These are phyloP conservation scores for Myripristis jacobus DNA, from an alignment of 2,797 vertebrate species.

Conservation along the genomic window DNA sequence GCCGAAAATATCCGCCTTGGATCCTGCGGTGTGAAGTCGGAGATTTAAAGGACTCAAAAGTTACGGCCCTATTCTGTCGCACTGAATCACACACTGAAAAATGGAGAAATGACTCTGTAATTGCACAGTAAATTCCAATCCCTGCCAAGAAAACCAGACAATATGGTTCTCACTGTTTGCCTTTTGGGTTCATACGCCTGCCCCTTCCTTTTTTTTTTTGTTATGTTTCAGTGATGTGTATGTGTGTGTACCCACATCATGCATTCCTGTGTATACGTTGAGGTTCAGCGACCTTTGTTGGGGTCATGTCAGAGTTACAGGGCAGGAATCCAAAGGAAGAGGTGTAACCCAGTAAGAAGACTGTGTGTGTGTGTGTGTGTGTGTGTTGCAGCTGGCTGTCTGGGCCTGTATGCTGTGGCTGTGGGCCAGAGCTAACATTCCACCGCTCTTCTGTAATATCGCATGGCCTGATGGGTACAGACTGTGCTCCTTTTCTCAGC, in stretches of 20 bases:
- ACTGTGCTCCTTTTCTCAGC: slow-evolving; percentile 78
- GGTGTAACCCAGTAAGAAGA: slow-evolving; percentile 52
- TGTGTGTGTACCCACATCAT: slow-evolving; percentile 3
- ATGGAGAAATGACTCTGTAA: too few relatives aligned
- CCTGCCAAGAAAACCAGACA: not conserved
- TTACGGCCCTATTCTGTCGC: not conserved
- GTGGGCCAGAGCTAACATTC: slow-evolving; percentile 82
- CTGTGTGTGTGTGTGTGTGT: slow-evolving; percentile 38
- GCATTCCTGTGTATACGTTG: slow-evolving; percentile 20
- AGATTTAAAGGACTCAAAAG: slow-evolving; percentile 3
- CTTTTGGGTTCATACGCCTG: slow-evolving; percentile 21
- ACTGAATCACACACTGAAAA: not conserved
- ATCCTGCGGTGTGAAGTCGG: too few relatives aligned
- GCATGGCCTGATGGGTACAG: slow-evolving; percentile 78
- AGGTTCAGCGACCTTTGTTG: slow-evolving; percentile 32
- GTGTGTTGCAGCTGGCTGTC: slow-evolving; percentile 40
- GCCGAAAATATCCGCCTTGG: slow-evolving; percentile 10
- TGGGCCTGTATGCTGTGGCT: slow-evolving; percentile 70
- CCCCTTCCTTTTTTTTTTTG: not conserved
- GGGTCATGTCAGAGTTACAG: slow-evolving; percentile 56
- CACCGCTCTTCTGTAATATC: slow-evolving; percentile 76
- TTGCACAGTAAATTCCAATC: not conserved
- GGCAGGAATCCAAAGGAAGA: slow-evolving; percentile 63
- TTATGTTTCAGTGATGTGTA: slow-evolving; percentile 1
- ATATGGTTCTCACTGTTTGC: slow-evolving; percentile 2